Evolutionary conservation across 2,113 vertebrate genomes (phyloP), one percentile per base, ranked within the genome.

Genomic region (Anas platyrhynchos): DNA sequence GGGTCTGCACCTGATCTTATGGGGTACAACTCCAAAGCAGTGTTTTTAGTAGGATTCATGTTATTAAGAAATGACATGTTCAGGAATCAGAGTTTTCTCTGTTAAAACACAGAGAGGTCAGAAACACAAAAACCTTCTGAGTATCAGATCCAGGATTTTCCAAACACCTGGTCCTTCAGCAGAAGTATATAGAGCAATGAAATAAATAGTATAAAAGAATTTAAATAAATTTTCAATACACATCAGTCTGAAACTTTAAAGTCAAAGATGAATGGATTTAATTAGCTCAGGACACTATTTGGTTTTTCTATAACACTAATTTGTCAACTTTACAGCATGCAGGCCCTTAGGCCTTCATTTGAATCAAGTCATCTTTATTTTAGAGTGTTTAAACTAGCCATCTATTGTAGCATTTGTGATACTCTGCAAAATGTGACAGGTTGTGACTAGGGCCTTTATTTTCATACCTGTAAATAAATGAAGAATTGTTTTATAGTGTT

Each of bases 391-490:
- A 90, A 91, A 79, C 65, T 82, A 77, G 25, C 32, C n/a, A 26
- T 90, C 20, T 68, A 77, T 83, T 52, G n/a, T 67, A 46, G 16
- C 8, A 0, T 81, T 81, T 91, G 86, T 68, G 83, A 22, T n/a
- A 41, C 56, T 65, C 43, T 75, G n/a, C 91, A 56, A 93, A 79
- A 86, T 79, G 58, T 84, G 93, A 43, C 31, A 59, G 54, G 13
- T 23, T 79, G 44, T 54, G 83, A 34, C 76, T 56, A 41, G 27
- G 43, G 55, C 48, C 79, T 95, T 80, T 48, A 62, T 90, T 94
- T 96, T 76, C 56, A 27, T 74, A 95, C 58, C 83, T 94, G 80
- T 93, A 94, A 86, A 83, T 94, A 95, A 93, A 83, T 36, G 73
- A 86, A 65, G 44, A 84, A 84, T 65, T 88, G 54, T 58, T 95